Percentiles rank a stretch among this genome's conserved stretches.
Conservation (phyloP, 2,888 invertebrate species). For the Dastarcus helophoroides region DNA sequence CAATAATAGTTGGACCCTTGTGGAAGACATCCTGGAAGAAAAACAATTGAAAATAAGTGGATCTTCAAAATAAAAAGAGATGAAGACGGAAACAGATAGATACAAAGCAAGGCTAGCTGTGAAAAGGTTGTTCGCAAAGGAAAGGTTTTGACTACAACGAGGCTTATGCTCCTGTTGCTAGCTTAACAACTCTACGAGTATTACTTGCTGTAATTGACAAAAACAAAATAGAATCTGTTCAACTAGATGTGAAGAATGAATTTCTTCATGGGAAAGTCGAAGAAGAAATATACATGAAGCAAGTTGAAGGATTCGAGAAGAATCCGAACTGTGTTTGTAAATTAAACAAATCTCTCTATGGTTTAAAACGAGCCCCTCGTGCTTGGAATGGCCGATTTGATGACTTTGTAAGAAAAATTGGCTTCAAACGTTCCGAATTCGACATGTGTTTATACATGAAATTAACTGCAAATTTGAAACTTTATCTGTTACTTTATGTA, state of each 20-base stretch:
- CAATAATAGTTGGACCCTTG: constrained; percentile 16
- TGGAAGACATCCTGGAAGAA: constrained; percentile 12
- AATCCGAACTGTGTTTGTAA: constrained; percentile 18
- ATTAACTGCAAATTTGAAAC: constrained; percentile 2
- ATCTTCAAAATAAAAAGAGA: constrained; percentile 17
- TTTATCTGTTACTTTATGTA: constrained; percentile 21
- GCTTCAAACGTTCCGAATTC: constrained; percentile 15
- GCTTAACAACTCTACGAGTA: constrained; percentile 18
- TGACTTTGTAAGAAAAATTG: constrained; percentile 13
- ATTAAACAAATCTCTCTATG: constrained; percentile 22
- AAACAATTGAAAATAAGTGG: constrained; percentile 15
- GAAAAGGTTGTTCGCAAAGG: constrained; percentile 18
- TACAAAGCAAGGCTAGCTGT: constrained; percentile 21
- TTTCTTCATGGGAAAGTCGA: constrained; percentile 22
- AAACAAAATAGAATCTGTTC: constrained; percentile 11
- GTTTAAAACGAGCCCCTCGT: constrained; percentile 22
- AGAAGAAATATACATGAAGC: constrained; percentile 21
- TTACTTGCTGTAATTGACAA: constrained; percentile 14
- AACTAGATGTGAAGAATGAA: constrained; percentile 23
- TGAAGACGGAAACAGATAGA: constrained; percentile 12
- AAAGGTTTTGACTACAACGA: constrained; percentile 21
- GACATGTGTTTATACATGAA: constrained; percentile 21
- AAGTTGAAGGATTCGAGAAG: constrained; percentile 16
- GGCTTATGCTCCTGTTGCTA: constrained; percentile 22
- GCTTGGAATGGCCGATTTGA: constrained; percentile 21